These are phyloP conservation scores for Notothenia coriiceps DNA, from an alignment of 2,113 vertebrate species.

Conservation along the genomic window DNA sequence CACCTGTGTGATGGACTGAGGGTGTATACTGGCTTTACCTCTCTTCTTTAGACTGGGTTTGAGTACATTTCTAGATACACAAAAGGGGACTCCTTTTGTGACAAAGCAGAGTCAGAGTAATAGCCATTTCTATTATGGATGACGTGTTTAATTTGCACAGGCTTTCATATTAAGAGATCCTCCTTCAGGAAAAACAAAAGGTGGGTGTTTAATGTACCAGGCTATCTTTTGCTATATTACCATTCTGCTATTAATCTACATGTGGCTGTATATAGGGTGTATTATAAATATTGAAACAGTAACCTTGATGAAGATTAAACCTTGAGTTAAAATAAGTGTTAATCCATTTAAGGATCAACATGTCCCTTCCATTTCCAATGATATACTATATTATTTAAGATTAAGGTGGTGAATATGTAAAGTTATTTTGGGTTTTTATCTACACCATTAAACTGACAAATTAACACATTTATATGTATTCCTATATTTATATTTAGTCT, in stretches of 20 bases:
- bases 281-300: constrained; percentile 11
- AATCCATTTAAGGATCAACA: neutral
- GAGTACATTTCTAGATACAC: neutral
- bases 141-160: constrained; percentile 26
- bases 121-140: constrained; percentile 38
- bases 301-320: neutral
- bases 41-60: neutral
- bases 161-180: constrained; percentile 36
- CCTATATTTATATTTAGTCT: constrained; percentile 1
- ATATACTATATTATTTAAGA: neutral
- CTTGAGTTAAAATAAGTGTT: neutral
- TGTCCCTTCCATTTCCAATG: neutral
- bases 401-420: neutral
- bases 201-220: constrained; percentile 45
- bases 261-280: neutral
- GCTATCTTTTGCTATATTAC: constrained; percentile 6
- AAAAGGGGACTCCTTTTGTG: too few species aligned
- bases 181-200: constrained; percentile 5
- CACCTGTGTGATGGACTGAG: neutral
- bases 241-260: constrained; percentile 4
- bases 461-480: too few species aligned
- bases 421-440: neutral
- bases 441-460: neutral
- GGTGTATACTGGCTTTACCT: neutral
- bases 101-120: neutral